Evolutionary conservation across 2,113 vertebrate genomes (phyloP), one percentile per base, ranked within the genome.

Genomic region (Aegithalos caudatus): DNA sequence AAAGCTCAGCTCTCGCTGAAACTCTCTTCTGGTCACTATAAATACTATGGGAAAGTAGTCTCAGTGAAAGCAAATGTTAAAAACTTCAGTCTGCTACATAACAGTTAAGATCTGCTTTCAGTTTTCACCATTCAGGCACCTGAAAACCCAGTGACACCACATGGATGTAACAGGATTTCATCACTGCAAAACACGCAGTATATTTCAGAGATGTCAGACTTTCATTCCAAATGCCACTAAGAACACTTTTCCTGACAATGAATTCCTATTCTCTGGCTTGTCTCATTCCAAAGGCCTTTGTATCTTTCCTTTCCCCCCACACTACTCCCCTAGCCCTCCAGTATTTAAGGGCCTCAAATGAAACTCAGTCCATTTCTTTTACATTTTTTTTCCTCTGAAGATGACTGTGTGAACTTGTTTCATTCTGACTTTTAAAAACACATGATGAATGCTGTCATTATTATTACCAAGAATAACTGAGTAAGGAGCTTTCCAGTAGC

Each of bases 31-130:
- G 84, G 61, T 92, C 92, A 38, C 94, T 96, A 92, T 90, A 96
- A 96, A 95, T 95, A 92, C 90, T 93, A 86, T 88, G 92, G 79
- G 92, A 96, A 95, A 97, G 76, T 24, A 88, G 40, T 28, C 20
- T 44, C 82, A 81, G 56, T 4, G 7, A 95, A 93, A 86, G 48
- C 1, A 12, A 78, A 86, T 13, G 11, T 48, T 83, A 53, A 71
- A 77, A 92, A 71, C 51, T 70, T 20, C 24, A 51, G 31, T 45
- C 45, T 79, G 62, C 45, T 70, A 42, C 19, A 12, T 5, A 73
- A 35, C 2, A 4, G 24, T 50, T 37, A 51, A 74, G 48, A 57
- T 29, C 20, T 78, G 19, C 76, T 84, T 86, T 67, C 23, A 40
- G 0, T 74, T 90, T 92, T 83, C n/a, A 48, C n/a, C 9, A 42